Evolutionary conservation across 2,113 vertebrate genomes (phyloP), one percentile per base, ranked within the genome.

Genomic region (Herpetotheres cachinnans): DNA sequence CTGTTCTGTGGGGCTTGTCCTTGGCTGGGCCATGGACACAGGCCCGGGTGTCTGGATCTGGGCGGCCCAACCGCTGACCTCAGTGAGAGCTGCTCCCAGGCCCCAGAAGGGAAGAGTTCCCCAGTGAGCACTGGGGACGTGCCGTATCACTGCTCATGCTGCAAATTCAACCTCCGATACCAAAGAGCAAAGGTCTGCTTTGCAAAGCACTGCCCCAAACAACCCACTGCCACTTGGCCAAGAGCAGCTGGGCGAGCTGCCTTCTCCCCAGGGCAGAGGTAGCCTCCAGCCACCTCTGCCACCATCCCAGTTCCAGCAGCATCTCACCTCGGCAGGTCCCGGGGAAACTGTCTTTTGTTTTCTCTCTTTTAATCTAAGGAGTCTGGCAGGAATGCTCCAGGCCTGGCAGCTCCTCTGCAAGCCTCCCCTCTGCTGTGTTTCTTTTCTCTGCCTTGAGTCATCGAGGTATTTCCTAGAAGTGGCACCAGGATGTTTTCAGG

Each of bases 131-230:
- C 59, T 5, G 10, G 10, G 36, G 69, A 27, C 38, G 49, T 16
- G 14, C n/a, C 38, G 36, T 30, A 27, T 65, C 26, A 24, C 92
- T 63, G 88, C 91, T 93, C 56, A 1, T 27, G 71, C 91, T 73
- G 86, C 72, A n/a, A 22, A 42, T 38, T 13, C 61, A 19, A 1
- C 49, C 62, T 71, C 62, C 7, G 2, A 25, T 80, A 93, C 96
- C 96, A 96, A 96, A 97, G 95, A 96, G 95, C 89, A 94, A 94
- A 89, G 34, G 36, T 65, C 59, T 63, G 72, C 89, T 95, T 86
- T 93, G 92, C 92, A 67, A 40, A 91, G 87, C 85, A 15, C 89
- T 90, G 84, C 86, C 86, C 89, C 66, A 34, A 26, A 11, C 50
- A 6, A 9, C 38, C 42, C 70, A 2, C 77, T 50, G 54, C 34